Base-by-base conservation (phyloP, 2,797 vertebrate species). In the Uromys caudimaculatus region DNA sequence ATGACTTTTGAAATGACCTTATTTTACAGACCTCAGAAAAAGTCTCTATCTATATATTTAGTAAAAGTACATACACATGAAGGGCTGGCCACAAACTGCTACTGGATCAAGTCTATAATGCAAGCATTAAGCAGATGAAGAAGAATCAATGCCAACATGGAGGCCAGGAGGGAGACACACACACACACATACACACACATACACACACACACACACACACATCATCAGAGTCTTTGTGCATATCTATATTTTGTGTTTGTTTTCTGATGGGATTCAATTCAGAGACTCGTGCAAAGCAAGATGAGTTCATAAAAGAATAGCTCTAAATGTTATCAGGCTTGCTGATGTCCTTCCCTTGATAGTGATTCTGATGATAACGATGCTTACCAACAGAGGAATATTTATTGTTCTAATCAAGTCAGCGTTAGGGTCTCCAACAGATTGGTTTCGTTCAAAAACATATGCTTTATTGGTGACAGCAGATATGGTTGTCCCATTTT, bases 381-480 rank as follows among this genome's bases (percentile, higher is more conserved):
- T 75, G 98, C 99, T 99, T 98, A 99, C 99, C 99, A 99, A 71
- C 8, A 98, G 99, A 93, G 99, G 99, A 97, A 99, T 98, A 98
- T 99, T 99, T 91, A 99, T 71, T 0, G 99, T 99, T 97, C 99
- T 99, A 94, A 99, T 99, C 92, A 99, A 97, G 94, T 99, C 99
- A 54, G 98, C 98, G 96, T 99, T 98, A 24, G 99, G 98, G 56
- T 99, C 98, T 90, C 99, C 99, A 24, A 98, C 97, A 35, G 99
- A 99, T 97, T 99, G 99, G 96, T 99, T 93, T 17, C 82, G 98
- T 86, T 99, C 98, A 97, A 99, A 99, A 58, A 99, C 97, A 16
- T 99, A 99, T 0, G 99, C 99, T 98, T 99, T 99, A 5, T 98
- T 99, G 97, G 98, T 99, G 79, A 99, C 98, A 62, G 99, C 99